phyloP scores from a whole-genome alignment of 2,888 invertebrate species.

The Leucophora obtusa region DNA sequence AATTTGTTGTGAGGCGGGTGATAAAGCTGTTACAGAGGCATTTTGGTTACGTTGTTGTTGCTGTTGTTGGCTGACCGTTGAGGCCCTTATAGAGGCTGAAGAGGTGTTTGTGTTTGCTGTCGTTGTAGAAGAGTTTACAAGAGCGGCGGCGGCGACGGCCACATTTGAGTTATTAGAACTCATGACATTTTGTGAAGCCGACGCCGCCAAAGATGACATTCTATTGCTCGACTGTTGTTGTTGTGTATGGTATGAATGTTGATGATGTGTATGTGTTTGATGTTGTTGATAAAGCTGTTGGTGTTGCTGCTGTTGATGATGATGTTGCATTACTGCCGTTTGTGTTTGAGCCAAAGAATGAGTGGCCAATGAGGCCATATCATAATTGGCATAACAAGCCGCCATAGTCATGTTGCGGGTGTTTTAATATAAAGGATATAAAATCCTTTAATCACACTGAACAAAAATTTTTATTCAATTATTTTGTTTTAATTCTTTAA shows the following conservation, averaged over 20 bases:
- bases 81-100: conserved; percentile 62
- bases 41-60: conserved; percentile 64
- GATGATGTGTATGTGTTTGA: conserved; percentile 69
- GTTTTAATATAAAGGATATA: conserved; percentile 38
- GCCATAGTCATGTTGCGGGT: conserved; percentile 77
- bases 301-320: conserved; percentile 63
- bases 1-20: conserved; percentile 70
- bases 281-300: conserved; percentile 65
- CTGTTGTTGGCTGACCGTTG: conserved; percentile 60
- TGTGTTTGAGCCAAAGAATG: conserved; percentile 71
- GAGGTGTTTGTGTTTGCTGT: conserved; percentile 64
- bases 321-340: conserved; percentile 67
- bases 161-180: conserved; percentile 57
- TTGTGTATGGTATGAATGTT: conserved; percentile 56
- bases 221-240: conserved; percentile 62
- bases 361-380: conserved; percentile 75
- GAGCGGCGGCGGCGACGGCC: conserved; percentile 64
- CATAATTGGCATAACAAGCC: conserved; percentile 78
- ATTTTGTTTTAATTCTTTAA: conserved; percentile 15
- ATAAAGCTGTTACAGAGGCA: conserved; percentile 65
- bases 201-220: conserved; percentile 66
- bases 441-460: conserved; percentile 44
- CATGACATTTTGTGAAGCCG: conserved; percentile 56
- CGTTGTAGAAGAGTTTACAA: conserved; percentile 64
- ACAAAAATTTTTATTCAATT: conserved; percentile 4